Percentiles rank a stretch among this genome's conserved stretches.
Conservation (phyloP, 2,888 invertebrate genomes). For the Nomada lathburiana region DNA sequence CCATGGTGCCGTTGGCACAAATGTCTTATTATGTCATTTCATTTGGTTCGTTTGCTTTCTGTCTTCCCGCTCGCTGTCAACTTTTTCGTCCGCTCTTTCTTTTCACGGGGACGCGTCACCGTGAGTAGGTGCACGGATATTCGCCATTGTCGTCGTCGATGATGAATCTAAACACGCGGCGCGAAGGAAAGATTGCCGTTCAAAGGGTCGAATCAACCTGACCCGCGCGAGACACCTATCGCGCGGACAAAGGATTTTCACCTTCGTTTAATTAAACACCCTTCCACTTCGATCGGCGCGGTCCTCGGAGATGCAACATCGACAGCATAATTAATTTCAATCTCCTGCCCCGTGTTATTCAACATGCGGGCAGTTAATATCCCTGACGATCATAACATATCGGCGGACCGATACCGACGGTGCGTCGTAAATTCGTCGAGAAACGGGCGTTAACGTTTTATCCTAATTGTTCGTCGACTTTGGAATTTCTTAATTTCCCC, state of each 20-base stretch:
- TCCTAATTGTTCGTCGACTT: neutral
- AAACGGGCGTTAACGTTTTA: neutral
- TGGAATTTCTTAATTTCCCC: neutral
- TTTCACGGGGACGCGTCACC: conserved; percentile 35
- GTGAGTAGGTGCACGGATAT: conserved; percentile 28
- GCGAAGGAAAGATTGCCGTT: conserved; percentile 16
- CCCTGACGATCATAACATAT: no score
- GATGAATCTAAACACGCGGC: conserved; percentile 52
- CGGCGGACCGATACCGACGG: no score
- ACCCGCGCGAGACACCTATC: neutral
- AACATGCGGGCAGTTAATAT: neutral
- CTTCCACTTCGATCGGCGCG: neutral
- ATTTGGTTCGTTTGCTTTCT: conserved; percentile 63
- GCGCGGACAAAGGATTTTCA: neutral
- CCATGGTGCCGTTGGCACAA: conserved; percentile 76
- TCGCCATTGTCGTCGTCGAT: conserved; percentile 44
- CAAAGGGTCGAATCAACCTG: conserved; percentile 34
- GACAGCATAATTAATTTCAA: neutral
- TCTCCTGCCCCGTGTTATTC: neutral
- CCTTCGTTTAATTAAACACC: conserved; percentile 32
- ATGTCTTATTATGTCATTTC: conserved; percentile 80
- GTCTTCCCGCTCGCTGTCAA: conserved; percentile 22
- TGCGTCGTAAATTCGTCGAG: no score
- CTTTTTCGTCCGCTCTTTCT: neutral
- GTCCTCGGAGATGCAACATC: neutral